Percentiles rank a stretch among this genome's conserved stretches.
These are phyloP conservation scores for Patiria miniata DNA, from an alignment of 35 echinoderm and acorn worm species.

Conservation along the genomic window DNA sequence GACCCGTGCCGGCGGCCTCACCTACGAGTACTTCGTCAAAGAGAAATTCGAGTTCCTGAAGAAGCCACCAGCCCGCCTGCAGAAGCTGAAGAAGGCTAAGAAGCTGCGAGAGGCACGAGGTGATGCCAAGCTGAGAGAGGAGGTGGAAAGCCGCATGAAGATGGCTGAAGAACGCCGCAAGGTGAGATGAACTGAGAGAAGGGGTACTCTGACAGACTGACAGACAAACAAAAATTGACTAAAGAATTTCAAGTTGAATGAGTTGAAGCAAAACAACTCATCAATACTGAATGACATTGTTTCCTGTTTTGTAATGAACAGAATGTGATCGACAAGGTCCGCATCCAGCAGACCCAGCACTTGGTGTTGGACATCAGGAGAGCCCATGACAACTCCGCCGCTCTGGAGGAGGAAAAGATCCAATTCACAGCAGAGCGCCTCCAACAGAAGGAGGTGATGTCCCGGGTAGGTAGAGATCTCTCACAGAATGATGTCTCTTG, in stretches of 20 bases:
- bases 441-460: background rate
- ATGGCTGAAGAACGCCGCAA: background rate
- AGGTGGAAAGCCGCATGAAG: background rate
- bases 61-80: background rate
- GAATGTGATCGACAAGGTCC: background rate
- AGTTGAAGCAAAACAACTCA: too few relatives aligned
- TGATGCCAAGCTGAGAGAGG: background rate
- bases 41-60: background rate
- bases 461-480: background rate
- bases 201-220: background rate
- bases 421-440: background rate
- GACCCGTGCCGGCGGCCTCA: background rate
- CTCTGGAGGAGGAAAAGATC: background rate
- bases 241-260: background rate
- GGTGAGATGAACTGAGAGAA: background rate
- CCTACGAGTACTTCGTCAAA: conserved; percentile 10
- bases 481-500: too few relatives aligned
- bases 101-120: background rate
- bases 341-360: background rate
- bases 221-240: background rate
- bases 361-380: background rate
- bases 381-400: background rate
- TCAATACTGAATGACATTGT: too few relatives aligned
- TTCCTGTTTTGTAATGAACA: background rate
- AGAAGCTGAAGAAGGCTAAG: conserved; percentile 5